These are phyloP conservation scores for Agonopterix heracliana DNA, from an alignment of 2,888 invertebrate genomes.

Conservation along the genomic window DNA sequence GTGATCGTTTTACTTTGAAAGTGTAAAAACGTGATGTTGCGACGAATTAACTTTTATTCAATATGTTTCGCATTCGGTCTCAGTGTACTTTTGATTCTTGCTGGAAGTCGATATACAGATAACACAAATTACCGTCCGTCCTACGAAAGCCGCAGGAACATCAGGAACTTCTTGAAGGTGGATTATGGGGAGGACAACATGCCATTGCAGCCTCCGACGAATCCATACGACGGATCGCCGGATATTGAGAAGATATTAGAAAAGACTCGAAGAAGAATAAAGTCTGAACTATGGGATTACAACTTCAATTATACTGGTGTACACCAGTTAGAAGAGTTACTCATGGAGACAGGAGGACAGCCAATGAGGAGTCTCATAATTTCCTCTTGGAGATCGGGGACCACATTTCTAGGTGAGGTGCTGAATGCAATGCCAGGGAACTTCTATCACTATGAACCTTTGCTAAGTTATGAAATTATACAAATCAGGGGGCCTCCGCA, in stretches of 20 bases:
- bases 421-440: constrained; percentile 89
- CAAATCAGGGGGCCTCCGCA: constrained; percentile 86
- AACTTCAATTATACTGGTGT: constrained; percentile 54
- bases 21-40: constrained; percentile 65
- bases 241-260: constrained; percentile 56
- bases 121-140: constrained; percentile 67
- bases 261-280: constrained; percentile 52
- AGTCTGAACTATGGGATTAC: constrained; percentile 52
- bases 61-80: constrained; percentile 72
- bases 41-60: constrained; percentile 69
- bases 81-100: constrained; percentile 70
- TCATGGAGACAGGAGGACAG: constrained; percentile 81
- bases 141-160: constrained; percentile 57
- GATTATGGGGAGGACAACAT: constrained; percentile 64
- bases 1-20: constrained; percentile 29
- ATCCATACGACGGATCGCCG: constrained; percentile 50
- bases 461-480: constrained; percentile 87
- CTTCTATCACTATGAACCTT: constrained; percentile 93
- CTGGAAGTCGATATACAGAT: constrained; percentile 74
- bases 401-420: constrained; percentile 91
- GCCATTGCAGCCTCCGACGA: constrained; percentile 49
- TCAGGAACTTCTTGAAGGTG: constrained; percentile 77
- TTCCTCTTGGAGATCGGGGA: constrained; percentile 94
- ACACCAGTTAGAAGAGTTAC: constrained; percentile 79
- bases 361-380: constrained; percentile 87